Base-by-base conservation (phyloP, 2,888 invertebrate species). In the Salticus scenicus region DNA sequence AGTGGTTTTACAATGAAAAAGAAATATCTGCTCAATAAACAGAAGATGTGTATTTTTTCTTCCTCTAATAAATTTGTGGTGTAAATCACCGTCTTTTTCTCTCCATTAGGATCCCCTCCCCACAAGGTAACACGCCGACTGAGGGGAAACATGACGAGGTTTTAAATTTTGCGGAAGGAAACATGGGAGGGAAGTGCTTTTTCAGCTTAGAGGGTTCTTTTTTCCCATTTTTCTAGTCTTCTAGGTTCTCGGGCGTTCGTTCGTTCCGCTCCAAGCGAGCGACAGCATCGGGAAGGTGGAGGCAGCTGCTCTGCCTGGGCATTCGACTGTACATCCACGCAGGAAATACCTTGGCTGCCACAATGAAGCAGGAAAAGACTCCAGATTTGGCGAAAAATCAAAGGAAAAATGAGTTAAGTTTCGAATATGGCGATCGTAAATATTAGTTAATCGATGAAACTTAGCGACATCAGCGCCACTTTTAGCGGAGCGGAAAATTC, bases 321-420 rank as follows among this genome's bases (percentile, higher is more conserved):
- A 70, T 42, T 70, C 70, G 70, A 42, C 70, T 70, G 70, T 42
- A 67, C 67, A 42, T 70, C 70, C 42, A 42, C 70, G 70, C 42
- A 41, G 70, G 70, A 70, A 70, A 70, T 70, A 33, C 70, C 70
- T 27, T 28, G 70, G 70, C 37, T 70, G 41, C 70, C 70, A 41
- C 37, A 28, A n/a, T 28, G 42, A 17, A 0, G 42, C 41, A 7
- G 41, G 4, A 24, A 41, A 27, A 14, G 28, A 12, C 17, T 27
- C 42, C 67, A 33, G 1, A 37, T 33, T 67, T 67, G 67, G 67
- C 67, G 14, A 33, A 0, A 37, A 37, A 31, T 10, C 31, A 14
- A 17, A 14, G 0, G 31, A 17, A 1, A 63, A 63, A 63, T 24
- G n/a, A 37, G 37, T 37, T 10, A 10, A n/a, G 37, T 7, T 37